Percentiles rank a stretch among this genome's conserved stretches.
Evolutionary conservation across 2,113 vertebrate genomes (phyloP).

Genomic region (Chaetorhynchus papuensis): DNA sequence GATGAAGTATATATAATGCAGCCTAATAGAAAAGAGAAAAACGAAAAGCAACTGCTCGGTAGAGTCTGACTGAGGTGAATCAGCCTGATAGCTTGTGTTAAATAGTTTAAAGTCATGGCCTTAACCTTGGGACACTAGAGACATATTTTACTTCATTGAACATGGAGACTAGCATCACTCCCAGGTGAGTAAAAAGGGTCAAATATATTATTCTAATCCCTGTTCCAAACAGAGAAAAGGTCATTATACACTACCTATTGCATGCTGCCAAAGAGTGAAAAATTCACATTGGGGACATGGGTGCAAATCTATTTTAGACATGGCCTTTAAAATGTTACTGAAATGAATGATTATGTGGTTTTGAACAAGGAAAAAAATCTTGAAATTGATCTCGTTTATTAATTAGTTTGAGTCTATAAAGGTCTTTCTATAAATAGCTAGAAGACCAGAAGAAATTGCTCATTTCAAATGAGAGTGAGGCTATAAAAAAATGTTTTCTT

Average conservation of each 20-base stretch:
- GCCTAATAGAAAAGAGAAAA: slow-evolving; percentile 2
- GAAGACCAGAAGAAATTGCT: slow-evolving; percentile 65
- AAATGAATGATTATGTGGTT: slow-evolving; percentile 79
- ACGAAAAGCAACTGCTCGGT: not conserved
- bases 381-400: slow-evolving; percentile 81
- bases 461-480: slow-evolving; percentile 58
- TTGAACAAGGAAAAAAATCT: slow-evolving; percentile 69
- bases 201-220: slow-evolving; percentile 85
- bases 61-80: slow-evolving; percentile 62
- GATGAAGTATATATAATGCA: slow-evolving; percentile 66
- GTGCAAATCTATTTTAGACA: slow-evolving; percentile 79
- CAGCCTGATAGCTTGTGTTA: slow-evolving; percentile 68
- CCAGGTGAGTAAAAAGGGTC: slow-evolving; percentile 79
- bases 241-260: slow-evolving; percentile 74
- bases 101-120: slow-evolving; percentile 78
- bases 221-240: slow-evolving; percentile 83
- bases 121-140: slow-evolving; percentile 77
- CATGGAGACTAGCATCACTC: slow-evolving; percentile 75
- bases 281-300: slow-evolving; percentile 74
- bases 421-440: slow-evolving; percentile 78
- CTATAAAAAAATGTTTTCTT: slow-evolving; percentile 55
- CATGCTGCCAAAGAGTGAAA: slow-evolving; percentile 74
- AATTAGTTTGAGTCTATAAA: slow-evolving; percentile 80
- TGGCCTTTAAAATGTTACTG: slow-evolving; percentile 79
- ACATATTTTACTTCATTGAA: slow-evolving; percentile 82